A percentile compares a stretch with the other conserved stretches of the same genome.
Conservation (phyloP, 1,140 invertebrate species). For the Euglossa dilemma region DNA sequence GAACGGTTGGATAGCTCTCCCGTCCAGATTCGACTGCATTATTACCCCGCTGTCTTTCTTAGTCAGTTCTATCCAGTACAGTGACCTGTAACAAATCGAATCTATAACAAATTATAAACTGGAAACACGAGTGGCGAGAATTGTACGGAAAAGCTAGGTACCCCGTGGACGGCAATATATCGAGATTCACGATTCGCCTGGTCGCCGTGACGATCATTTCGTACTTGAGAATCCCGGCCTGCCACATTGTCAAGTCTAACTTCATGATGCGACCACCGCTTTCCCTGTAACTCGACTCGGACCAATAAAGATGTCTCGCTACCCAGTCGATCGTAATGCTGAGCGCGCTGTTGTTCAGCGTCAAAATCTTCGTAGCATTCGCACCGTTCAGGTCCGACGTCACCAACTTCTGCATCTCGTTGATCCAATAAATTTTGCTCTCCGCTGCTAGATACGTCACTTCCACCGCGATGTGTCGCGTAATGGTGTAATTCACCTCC, state of each 20-base stretch:
- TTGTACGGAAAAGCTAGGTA: conserved; percentile 66
- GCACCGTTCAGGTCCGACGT: conserved; percentile 84
- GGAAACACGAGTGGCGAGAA: too few species aligned
- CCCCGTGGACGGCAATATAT: conserved; percentile 88
- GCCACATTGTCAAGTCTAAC: conserved; percentile 77
- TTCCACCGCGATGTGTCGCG: conserved; percentile 85
- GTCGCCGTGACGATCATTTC: conserved; percentile 81
- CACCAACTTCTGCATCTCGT: conserved; percentile 90
- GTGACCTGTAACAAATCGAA: conserved; percentile 80
- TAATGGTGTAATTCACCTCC: conserved; percentile 83
- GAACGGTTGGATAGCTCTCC: conserved; percentile 84
- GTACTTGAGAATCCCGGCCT: conserved; percentile 79
- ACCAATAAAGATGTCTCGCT: conserved; percentile 90
- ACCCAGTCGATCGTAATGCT: conserved; percentile 94
- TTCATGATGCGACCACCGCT: conserved; percentile 74
- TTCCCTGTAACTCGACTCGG: conserved; percentile 84
- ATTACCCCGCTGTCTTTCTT: conserved; percentile 83
- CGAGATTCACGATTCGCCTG: conserved; percentile 85
- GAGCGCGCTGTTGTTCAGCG: conserved; percentile 86
- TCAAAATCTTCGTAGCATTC: conserved; percentile 85
- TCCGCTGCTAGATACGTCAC: conserved; percentile 87
- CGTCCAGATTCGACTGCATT: conserved; percentile 85
- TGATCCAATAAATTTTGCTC: conserved; percentile 91
- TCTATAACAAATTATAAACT: not conserved
- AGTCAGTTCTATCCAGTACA: conserved; percentile 88